Percentiles rank a stretch among this genome's conserved stretches.
Evolutionary conservation across 2,888 invertebrate species (phyloP).

Genomic region (Eurois occulta): DNA sequence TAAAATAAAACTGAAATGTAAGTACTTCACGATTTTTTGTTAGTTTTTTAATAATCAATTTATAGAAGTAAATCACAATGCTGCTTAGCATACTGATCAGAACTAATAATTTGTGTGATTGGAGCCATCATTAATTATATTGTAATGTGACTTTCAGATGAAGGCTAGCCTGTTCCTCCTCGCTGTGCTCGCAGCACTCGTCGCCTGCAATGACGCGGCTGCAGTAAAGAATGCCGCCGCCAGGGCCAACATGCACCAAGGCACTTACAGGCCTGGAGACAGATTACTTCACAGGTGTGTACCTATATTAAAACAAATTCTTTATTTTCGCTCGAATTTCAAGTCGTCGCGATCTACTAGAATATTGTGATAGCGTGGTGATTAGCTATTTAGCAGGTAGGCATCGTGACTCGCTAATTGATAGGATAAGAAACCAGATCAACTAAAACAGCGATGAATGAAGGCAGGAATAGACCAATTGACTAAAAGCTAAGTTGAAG

Average conservation of each 20-base stretch:
- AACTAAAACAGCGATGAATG: not conserved
- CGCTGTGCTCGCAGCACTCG: conserved; percentile 24
- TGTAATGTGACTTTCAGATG: conserved; percentile 27
- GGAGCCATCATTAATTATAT: not conserved
- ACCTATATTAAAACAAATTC: not conserved
- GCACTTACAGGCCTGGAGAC: not conserved
- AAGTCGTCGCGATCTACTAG: too few relatives aligned
- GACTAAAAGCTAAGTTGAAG: not conserved
- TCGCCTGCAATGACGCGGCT: conserved; percentile 17
- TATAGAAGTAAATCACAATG: not conserved
- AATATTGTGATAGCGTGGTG: not conserved
- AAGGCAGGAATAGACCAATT: not conserved
- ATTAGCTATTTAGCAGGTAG: not conserved
- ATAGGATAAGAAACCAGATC: not conserved
- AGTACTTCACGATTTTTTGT: not conserved
- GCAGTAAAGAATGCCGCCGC: not conserved
- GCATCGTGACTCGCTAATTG: not conserved
- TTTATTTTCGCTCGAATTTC: too few relatives aligned
- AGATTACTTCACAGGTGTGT: not conserved
- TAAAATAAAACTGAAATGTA: not conserved
- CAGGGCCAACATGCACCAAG: conserved; percentile 25
- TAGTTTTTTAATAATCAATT: not conserved
- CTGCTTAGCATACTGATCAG: not conserved
- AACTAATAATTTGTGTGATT: not conserved
- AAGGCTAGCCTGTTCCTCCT: conserved; percentile 24